Evolutionary conservation across 2,113 vertebrate species (phyloP), one percentile per base, ranked within the genome.

Genomic region (Poeciliopsis turrubarensis): DNA sequence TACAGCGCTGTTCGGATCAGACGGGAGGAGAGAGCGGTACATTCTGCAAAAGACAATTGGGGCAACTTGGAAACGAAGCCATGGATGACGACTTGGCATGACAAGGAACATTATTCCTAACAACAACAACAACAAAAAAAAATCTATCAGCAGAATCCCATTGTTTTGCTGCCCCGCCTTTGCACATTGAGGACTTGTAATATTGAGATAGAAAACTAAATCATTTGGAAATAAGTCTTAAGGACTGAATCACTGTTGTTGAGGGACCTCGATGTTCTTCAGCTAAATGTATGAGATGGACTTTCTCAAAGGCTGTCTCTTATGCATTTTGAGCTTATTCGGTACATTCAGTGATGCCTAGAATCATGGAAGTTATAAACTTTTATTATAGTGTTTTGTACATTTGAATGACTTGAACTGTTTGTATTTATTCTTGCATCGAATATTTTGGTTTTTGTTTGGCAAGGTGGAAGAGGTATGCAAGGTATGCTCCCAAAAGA

Each of bases 11-110:
- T 99, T 72, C 94, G 96, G 81, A 99, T 99, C 89, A 96, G 92
- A 30, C 95, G 96, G 82, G 96, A 97, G 79, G 96, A 97, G 75
- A 94, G 95, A 62, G 92, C 86, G 22, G 89, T 93, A 80, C 94
- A 93, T 83, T 89, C 95, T 7, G 92, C 90, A 57, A 96, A 95
- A 41, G 83, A 79, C 12, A 92, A 90, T 34, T 86, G 84, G 78
- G 94, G 94, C 74, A 92, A 92, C 75, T 80, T 86, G 44, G 95
- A 96, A 82, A 97, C 96, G 93, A 98, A 98, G 89, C 94, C 96
- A 76, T 99, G 97, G 97, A 91, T 97, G 93, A 97, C 97, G 67
- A 97, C 94, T 77, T 98, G 97, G 97, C 96, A 94, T 72, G 95
- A 96, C 89, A 96, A 96, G 37, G 94, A 96, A 92, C 97, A 95